phyloP scores from a whole-genome alignment of 2,888 invertebrate species.

The Eurytoma californica region DNA sequence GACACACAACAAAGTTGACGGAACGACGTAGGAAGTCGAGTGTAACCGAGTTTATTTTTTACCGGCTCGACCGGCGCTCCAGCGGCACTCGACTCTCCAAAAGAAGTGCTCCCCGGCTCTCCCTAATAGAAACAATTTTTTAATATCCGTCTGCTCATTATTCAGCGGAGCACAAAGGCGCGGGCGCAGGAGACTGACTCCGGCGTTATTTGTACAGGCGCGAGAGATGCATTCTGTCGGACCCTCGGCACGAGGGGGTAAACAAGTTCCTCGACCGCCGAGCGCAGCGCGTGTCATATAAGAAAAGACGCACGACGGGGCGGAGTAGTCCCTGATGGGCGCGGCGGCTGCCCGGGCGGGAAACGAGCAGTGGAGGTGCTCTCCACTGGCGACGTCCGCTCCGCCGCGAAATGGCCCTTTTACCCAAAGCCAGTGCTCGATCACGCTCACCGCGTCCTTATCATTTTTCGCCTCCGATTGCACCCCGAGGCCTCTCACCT shows the following conservation, averaged over 20 bases:
- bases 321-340: no score
- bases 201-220: no score
- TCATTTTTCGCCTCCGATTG: conserved; percentile 5
- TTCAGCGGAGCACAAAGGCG: not conserved
- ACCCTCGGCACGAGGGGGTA: no score
- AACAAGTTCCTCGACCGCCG: no score
- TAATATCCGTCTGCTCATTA: conserved; percentile 23
- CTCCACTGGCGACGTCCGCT: no score
- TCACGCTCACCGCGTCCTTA: not conserved
- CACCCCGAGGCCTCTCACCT: not conserved
- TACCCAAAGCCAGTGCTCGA: no score
- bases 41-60: conserved; percentile 11
- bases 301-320: no score
- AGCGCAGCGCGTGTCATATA: no score
- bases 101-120: not conserved
- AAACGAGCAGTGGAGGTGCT: no score
- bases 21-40: conserved; percentile 4
- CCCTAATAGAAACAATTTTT: conserved; percentile 31
- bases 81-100: not conserved
- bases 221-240: no score
- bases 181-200: not conserved
- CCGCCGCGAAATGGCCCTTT: no score
- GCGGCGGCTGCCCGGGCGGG: no score
- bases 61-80: not conserved
- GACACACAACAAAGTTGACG: conserved; percentile 7